Conservation (phyloP, 2,888 invertebrate species). For the Arrhopalites spinosus region DNA sequence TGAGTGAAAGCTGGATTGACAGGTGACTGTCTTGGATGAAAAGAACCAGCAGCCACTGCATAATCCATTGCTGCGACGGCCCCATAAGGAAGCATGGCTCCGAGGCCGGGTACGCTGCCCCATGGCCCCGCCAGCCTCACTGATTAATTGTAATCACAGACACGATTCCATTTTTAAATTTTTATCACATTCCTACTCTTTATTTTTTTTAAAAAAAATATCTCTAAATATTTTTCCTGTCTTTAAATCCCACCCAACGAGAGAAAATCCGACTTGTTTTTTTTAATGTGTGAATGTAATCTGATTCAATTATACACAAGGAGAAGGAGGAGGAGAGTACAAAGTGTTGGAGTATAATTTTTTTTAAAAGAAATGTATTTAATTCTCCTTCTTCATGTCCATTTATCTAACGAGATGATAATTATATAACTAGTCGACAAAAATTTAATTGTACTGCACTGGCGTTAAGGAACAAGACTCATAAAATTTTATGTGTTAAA, state of each 20-base stretch:
- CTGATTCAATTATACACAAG: too few species aligned
- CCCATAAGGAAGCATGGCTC: conserved; percentile 58
- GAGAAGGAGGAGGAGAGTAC: too few species aligned
- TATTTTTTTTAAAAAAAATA: neutral
- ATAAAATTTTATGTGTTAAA: conserved; percentile 24
- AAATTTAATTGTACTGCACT: neutral
- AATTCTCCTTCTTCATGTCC: too few species aligned
- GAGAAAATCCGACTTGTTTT: conserved; percentile 16
- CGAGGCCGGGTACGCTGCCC: conserved; percentile 55
- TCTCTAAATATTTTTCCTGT: neutral
- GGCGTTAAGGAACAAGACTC: conserved; percentile 18
- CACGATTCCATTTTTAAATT: neutral
- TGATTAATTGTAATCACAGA: conserved; percentile 20
- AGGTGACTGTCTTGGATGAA: conserved; percentile 63
- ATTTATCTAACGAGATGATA: too few species aligned
- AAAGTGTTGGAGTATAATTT: too few species aligned
- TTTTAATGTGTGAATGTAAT: too few species aligned
- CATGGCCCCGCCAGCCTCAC: conserved; percentile 55
- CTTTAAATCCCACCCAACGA: neutral
- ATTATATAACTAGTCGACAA: too few species aligned
- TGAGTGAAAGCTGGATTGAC: conserved; percentile 78
- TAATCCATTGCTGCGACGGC: conserved; percentile 74
- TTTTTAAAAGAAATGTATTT: too few species aligned
- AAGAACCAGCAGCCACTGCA: conserved; percentile 60
- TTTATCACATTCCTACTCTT: neutral